phyloP scores from a whole-genome alignment of 2,113 vertebrate genomes.

The Montifringilla adamsi region DNA sequence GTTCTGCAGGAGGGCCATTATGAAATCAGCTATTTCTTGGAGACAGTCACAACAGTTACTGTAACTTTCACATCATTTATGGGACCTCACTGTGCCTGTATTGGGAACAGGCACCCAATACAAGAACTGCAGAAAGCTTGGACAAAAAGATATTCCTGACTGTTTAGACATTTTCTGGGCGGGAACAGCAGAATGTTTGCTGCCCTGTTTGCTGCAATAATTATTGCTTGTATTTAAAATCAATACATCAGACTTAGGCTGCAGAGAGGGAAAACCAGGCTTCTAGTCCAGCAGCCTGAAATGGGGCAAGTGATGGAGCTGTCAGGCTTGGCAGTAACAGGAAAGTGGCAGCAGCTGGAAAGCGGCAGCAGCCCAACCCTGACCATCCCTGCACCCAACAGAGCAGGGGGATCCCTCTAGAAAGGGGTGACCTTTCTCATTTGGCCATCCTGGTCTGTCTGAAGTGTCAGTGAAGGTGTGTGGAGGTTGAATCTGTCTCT shows the following conservation, averaged over 20 bases:
- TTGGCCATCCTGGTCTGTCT: neutral
- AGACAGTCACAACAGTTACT: neutral
- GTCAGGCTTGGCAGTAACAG: neutral
- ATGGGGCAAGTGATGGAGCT: neutral
- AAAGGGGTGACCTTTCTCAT: neutral
- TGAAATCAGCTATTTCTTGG: neutral
- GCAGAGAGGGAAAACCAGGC: neutral
- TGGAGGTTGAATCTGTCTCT: neutral
- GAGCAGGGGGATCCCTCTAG: neutral
- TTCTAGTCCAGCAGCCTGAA: neutral
- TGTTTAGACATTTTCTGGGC: neutral
- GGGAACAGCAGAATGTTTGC: neutral
- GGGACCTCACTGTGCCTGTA: neutral
- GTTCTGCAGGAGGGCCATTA: neutral
- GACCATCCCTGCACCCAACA: accelerated
- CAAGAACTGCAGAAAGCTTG: neutral
- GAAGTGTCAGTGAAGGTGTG: neutral
- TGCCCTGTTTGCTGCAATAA: neutral
- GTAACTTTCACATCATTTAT: neutral
- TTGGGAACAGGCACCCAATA: neutral
- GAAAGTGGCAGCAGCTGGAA: neutral
- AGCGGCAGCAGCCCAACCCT: neutral
- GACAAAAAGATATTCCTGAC: neutral
- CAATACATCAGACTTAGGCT: neutral
- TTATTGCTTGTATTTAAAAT: neutral